A percentile compares a stretch with the other conserved stretches of the same genome.
phyloP scores from a whole-genome alignment of 2,113 vertebrate genomes.

The Elephas maximus region DNA sequence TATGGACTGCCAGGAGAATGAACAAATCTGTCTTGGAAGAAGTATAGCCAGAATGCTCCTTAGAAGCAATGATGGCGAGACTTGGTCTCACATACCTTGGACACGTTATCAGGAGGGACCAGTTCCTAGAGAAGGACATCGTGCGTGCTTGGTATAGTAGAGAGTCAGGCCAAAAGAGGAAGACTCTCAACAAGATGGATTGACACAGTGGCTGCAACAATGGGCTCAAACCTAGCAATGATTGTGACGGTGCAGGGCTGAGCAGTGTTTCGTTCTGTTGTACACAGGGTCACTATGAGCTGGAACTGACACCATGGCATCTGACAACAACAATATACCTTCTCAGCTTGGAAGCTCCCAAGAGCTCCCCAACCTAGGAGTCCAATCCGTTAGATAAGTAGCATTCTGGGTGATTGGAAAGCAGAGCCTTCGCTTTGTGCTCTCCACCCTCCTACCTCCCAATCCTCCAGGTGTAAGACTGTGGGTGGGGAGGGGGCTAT shows the following conservation, averaged over 20 bases:
- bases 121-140: background rate
- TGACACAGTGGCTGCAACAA: background rate
- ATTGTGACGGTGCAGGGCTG: background rate
- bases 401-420: constrained; percentile 18
- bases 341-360: background rate
- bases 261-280: background rate
- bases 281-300: background rate
- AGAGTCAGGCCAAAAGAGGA: background rate
- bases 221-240: background rate
- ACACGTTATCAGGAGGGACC: background rate
- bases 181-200: background rate
- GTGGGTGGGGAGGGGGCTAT: accelerated
- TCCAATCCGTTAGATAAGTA: constrained; percentile 66
- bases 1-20: background rate
- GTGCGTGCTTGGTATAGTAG: background rate
- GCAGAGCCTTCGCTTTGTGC: background rate
- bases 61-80: background rate
- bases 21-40: background rate
- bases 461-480: constrained; percentile 7
- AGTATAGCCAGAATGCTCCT: background rate
- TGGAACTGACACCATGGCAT: background rate
- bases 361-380: constrained; percentile 22
- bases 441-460: background rate
- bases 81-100: background rate
- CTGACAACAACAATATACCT: too few relatives aligned